A percentile compares a stretch with the other conserved stretches of the same genome.
Evolutionary conservation across 2,797 vertebrate genomes (phyloP).

Genomic region (Hyperoplus lanceolatus): DNA sequence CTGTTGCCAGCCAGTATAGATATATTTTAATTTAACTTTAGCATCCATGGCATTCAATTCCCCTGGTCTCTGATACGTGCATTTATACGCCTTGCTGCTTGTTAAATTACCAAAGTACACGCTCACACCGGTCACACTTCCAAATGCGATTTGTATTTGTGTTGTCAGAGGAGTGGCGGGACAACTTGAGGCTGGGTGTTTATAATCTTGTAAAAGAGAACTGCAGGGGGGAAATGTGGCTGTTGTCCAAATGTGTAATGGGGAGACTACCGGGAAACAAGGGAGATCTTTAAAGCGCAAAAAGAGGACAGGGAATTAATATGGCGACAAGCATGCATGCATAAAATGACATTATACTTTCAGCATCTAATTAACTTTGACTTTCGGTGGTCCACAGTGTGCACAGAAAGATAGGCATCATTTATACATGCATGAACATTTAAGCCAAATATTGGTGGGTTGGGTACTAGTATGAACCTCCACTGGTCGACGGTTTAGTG

Average conservation of each 20-base stretch:
- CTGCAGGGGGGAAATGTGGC: not conserved
- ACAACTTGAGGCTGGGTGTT: slow-evolving; percentile 18
- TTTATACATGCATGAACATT: slow-evolving; percentile 15
- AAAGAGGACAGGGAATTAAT: not conserved
- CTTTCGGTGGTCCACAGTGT: not conserved
- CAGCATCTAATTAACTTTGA: not conserved
- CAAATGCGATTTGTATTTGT: slow-evolving; percentile 32
- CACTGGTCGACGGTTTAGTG: slow-evolving; percentile 48
- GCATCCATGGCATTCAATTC: slow-evolving; percentile 14
- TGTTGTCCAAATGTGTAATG: slow-evolving; percentile 1
- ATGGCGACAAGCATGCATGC: not conserved
- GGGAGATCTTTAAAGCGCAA: not conserved
- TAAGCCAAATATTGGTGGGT: not conserved
- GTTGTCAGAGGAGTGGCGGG: slow-evolving; percentile 15
- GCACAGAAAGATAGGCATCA: not conserved
- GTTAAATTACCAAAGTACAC: slow-evolving; percentile 26
- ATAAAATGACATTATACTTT: not conserved
- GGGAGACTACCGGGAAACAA: not conserved
- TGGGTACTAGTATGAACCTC: slow-evolving; percentile 40
- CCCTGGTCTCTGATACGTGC: slow-evolving; percentile 11
- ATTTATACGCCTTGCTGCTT: slow-evolving; percentile 16
- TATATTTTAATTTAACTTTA: slow-evolving; percentile 7
- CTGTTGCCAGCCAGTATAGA: not conserved
- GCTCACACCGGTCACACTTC: slow-evolving; percentile 9
- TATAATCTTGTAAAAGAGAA: slow-evolving; percentile 30